Evolutionary conservation across 2,888 invertebrate genomes (phyloP), one percentile per base, ranked within the genome.

Genomic region (Cheilosia variabilis): DNA sequence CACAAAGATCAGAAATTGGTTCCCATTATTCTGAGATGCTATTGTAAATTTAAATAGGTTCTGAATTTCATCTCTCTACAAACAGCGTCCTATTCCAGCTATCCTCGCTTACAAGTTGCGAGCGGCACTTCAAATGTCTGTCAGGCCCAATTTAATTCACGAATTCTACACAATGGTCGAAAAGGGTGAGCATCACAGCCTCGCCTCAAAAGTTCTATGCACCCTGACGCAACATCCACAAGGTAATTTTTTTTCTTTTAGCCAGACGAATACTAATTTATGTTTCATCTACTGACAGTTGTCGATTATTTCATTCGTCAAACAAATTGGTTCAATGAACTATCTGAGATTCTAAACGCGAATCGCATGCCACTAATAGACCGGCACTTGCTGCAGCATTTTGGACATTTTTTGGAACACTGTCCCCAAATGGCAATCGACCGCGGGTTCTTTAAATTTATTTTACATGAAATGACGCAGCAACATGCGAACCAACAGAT

Each of bases 371-470:
- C 41, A 5, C 34, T 63, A 1, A 27, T 63, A n/a, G 65, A 80
- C 2, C 0, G 9, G 0, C 87, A 90, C 22, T 81, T 92, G 27
- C 90, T 91, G 90, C 73, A 88, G 27, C 90, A 91, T 76, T 87
- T 92, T 0, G 88, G 89, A 3, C 89, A 91, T 73, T 87, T 92
- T 52, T 75, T 92, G 43, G 89, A 90, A 62, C 9, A 89, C 4
- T 69, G 75, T 0, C 92, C 92, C 0, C 87, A 88, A 5, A 76
- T 86, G 71, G 91, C 88, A n/a, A 88, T 92, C 7, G 73, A 89
- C 10, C 15, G 87, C 27, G 91, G 90, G 0, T 89, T 90, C 71
- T 92, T 92, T 60, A 90, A 91, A 65, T 52, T 90, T n/a, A 72
- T 92, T 2, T 81, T 89, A 4, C 19, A 47, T 4, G 87, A 91